Evolutionary conservation across 2,888 invertebrate species (phyloP).

Genomic region (Philereme vetulata): DNA sequence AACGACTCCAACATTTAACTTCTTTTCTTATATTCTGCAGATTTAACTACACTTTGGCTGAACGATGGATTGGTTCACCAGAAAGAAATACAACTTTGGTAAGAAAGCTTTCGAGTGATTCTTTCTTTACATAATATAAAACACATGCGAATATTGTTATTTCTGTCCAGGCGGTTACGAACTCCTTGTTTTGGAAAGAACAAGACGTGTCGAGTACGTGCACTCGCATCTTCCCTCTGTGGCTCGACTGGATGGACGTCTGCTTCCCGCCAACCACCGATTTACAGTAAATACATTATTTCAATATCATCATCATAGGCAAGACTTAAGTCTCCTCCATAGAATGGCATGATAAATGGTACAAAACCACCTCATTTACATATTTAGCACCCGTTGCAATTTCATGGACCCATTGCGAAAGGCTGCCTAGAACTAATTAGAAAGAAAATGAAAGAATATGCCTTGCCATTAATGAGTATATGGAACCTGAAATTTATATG

Average conservation of each 20-base stretch:
- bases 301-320: not conserved
- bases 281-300: conserved; percentile 55
- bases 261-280: conserved; percentile 63
- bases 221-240: conserved; percentile 63
- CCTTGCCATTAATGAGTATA: too few relatives aligned
- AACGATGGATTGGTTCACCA: conserved; percentile 72
- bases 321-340: too few relatives aligned
- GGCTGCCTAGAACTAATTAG: too few relatives aligned
- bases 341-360: too few relatives aligned
- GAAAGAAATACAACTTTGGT: conserved; percentile 67
- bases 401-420: too few relatives aligned
- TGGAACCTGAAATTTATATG: too few relatives aligned
- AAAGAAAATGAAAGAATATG: too few relatives aligned
- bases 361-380: too few relatives aligned
- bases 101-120: conserved; percentile 20
- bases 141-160: too few relatives aligned
- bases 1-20: too few relatives aligned
- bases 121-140: too few relatives aligned
- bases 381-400: too few relatives aligned
- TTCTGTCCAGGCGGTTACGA: conserved; percentile 63
- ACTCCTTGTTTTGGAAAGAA: conserved; percentile 67
- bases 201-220: conserved; percentile 71
- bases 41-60: conserved; percentile 68
- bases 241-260: conserved; percentile 74
- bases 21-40: conserved; percentile 41